Conservation (phyloP, 2,113 vertebrate species). For the Machaerirhynchus nigripectus region DNA sequence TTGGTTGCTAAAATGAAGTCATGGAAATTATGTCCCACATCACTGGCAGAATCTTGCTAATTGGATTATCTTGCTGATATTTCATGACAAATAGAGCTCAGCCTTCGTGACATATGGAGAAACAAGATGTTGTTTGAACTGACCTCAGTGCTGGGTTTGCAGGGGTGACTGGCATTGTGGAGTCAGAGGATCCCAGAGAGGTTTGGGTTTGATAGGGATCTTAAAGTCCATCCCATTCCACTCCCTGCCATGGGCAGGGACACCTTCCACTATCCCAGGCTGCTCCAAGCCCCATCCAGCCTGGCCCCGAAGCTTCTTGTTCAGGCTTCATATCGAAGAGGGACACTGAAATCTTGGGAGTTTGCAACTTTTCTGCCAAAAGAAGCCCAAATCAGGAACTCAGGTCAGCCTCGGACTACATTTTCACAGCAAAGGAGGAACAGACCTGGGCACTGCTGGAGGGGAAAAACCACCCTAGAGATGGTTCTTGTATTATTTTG, state of each 20-base stretch:
- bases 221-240: background rate
- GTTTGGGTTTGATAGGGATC: background rate
- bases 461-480: no score
- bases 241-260: background rate
- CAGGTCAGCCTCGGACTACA: background rate
- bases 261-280: background rate
- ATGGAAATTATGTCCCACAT: background rate
- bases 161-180: background rate
- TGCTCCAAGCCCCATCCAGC: accelerated
- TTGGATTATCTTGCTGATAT: background rate
- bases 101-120: background rate
- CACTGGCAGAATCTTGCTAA: background rate
- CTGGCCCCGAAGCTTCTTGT: background rate
- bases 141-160: background rate
- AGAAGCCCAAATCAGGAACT: background rate
- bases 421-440: background rate
- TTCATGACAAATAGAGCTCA: background rate
- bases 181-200: background rate
- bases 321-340: background rate
- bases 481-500: background rate
- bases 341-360: background rate
- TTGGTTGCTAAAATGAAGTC: background rate
- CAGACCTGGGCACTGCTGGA: background rate
- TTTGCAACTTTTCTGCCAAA: background rate
- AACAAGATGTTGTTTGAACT: background rate